Conservation (phyloP, 2,888 invertebrate genomes). For the Phengaris arion region DNA sequence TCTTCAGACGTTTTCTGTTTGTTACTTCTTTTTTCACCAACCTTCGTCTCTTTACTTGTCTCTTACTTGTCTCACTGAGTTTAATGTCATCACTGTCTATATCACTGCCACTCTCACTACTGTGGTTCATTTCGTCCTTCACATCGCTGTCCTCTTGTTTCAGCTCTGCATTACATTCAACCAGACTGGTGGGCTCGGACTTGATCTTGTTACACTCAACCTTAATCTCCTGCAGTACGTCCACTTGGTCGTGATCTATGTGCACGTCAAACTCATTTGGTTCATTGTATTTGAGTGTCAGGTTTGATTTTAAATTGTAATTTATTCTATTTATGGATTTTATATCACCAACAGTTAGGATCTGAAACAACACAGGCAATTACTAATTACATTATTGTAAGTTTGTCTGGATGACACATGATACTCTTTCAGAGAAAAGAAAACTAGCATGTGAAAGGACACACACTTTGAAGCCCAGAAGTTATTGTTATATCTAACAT, state of each 20-base stretch:
- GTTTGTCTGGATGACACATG: too few relatives aligned
- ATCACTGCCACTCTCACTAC: not conserved
- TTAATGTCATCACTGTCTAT: not conserved
- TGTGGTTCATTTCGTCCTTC: not conserved
- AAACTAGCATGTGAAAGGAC: too few relatives aligned
- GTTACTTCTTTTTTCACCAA: not conserved
- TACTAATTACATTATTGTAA: too few relatives aligned
- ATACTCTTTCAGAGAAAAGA: too few relatives aligned
- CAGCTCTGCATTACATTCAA: not conserved
- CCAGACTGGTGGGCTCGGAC: not conserved
- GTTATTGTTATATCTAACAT: too few relatives aligned
- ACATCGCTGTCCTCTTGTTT: constrained; percentile 10
- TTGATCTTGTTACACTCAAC: not conserved
- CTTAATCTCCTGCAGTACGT: not conserved
- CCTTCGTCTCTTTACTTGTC: not conserved
- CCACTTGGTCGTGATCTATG: not conserved
- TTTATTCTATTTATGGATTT: constrained; percentile 13
- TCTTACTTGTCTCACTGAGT: not conserved
- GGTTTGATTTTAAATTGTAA: constrained; percentile 13
- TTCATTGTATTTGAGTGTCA: not conserved
- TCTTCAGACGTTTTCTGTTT: not conserved
- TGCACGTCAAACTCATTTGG: not conserved
- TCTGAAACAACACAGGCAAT: not conserved
- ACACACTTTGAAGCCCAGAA: too few relatives aligned
- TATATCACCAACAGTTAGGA: not conserved